Evolutionary conservation across 2,113 vertebrate species (phyloP), one percentile per base, ranked within the genome.

Genomic region (Peromyscus maniculatus): DNA sequence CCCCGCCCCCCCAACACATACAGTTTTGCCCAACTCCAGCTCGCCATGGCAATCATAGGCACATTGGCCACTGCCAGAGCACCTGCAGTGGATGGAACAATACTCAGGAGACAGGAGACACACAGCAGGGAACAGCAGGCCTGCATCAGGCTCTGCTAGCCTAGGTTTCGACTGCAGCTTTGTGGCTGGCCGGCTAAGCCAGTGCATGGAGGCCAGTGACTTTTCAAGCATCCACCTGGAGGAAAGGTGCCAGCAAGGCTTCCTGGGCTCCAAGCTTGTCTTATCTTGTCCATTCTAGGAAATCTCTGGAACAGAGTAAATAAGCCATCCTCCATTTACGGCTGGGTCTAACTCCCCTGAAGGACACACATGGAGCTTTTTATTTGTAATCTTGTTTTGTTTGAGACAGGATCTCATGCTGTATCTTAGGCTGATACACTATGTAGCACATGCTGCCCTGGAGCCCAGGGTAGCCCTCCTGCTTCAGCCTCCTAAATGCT

Each of bases 271-370:
- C 52, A 43, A 55, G 82, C 82, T 87, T 89, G 87, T 82, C n/a
- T 26, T 55, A 22, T 67, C n/a, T 33, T 26, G 89, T 64, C 52
- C 64, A 82, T 89, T 89, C 89, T 21, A 22, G 92, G 83, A 91
- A 91, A 78, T 83, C 94, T 87, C 71, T 49, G 57, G 36, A 43
- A 43, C 59, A 80, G 0, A 13, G 75, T 39, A 19, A 80, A 88
- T 55, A 31, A 83, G 87, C 66, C 75, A 21, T 3, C 39, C 46
- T 94, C 59, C 78, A 52, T 89, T 91, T 78, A 89, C 28, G 89
- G 39, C n/a, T 96, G 88, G 74, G 77, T 90, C 87, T 67, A 89
- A 84, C 79, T 71, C 93, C 77, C 55, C 49, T 94, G 62, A 80
- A 87, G 19, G 19, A 66, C 3, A 22, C 3, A 46, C 17, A 11